Percentiles rank a stretch among this genome's conserved stretches.
Evolutionary conservation across 2,113 vertebrate species (phyloP).

Genomic region (Chlorocebus sabaeus): DNA sequence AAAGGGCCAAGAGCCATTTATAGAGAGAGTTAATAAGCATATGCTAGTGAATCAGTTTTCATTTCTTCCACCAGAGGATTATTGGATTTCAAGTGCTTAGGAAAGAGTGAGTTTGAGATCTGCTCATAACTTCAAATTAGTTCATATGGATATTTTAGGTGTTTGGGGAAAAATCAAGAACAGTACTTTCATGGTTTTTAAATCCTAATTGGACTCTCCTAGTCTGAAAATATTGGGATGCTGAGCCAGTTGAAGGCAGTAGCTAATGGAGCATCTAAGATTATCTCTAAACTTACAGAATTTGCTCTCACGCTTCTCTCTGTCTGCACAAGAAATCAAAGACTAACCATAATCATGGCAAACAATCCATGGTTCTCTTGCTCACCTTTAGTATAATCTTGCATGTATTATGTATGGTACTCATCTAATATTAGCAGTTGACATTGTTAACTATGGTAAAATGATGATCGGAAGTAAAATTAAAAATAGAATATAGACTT

Average conservation of each 20-base stretch:
- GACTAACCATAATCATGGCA: neutral
- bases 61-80: neutral
- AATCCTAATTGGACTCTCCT: neutral
- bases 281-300: neutral
- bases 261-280: neutral
- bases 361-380: neutral
- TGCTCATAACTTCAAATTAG: neutral
- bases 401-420: conserved; percentile 5
- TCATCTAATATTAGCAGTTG: conserved; percentile 61
- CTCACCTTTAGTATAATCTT: neutral
- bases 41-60: neutral
- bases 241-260: neutral
- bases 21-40: neutral
- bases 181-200: neutral
- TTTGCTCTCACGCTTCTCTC: neutral
- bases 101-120: neutral
- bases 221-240: neutral
- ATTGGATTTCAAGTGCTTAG: neutral
- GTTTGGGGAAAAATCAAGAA: neutral
- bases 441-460: conserved; percentile 50
- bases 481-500: conserved; percentile 69
- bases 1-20: neutral
- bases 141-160: neutral
- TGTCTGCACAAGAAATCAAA: neutral
- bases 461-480: conserved; percentile 60